Base-by-base conservation (phyloP, 2,113 vertebrate genomes). In the Scolopax mira region DNA sequence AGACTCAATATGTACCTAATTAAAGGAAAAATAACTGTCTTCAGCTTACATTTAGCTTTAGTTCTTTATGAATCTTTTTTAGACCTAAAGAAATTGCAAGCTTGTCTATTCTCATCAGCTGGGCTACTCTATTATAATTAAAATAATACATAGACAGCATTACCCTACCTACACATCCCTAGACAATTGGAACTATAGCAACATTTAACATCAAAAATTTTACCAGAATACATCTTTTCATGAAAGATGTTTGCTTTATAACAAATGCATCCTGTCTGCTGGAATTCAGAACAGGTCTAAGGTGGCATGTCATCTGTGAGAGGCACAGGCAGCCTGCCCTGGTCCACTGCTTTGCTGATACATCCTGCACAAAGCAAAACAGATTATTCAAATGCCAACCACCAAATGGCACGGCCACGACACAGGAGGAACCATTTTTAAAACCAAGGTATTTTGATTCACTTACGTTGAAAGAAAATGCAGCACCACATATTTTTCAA, bases 121-220 rank as follows among this genome's bases (percentile, higher is more conserved):
- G 11, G 41, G 22, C 19, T 74, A 22, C 28, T 80, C 15, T 39
- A 18, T 30, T 64, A 37, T 23, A 83, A 89, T 30, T 71, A 77
- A 92, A 92, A 46, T 3, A 75, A 30, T 4, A 52, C 0, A 0
- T 3, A 23, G 13, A n/a, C 51, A 60, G 11, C 35, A 73, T 35
- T 80, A 51, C 23, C 13, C 65, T 61, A 55, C 62, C 58, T 73
- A 41, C 21, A 44, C 24, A 57, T 52, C 39, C 30, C 42, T 24
- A 37, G n/a, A 62, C 37, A 41, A 87, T 0, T 15, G 9, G 10
- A 21, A 65, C 19, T 83, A 51, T 7, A 86, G 35, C 22, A 71
- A 81, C 33, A 65, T 9, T 79, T 66, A 15, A 42, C 70, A 67
- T 11, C n/a, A 90, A 69, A 83, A 88, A 60, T 54, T 19, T 54